These are phyloP conservation scores for Plebejus argus DNA, from an alignment of 2,888 invertebrate genomes.

Conservation along the genomic window DNA sequence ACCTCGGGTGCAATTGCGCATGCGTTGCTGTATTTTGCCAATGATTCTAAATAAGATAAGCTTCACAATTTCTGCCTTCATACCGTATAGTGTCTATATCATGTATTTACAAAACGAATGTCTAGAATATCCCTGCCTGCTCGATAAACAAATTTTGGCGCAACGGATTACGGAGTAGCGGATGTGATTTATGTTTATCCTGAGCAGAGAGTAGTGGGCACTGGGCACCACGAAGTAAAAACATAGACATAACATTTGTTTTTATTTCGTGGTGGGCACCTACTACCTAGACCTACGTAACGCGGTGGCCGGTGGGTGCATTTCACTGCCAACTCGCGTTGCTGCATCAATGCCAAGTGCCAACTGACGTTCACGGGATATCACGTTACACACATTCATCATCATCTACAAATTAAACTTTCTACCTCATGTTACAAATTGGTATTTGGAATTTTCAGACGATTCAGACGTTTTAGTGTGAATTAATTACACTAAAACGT, in stretches of 20 bases:
- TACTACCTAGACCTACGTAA: constrained; percentile 3
- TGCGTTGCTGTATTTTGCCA: background rate
- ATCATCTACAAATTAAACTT: background rate
- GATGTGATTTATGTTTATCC: too few relatives aligned
- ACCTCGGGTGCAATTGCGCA: background rate
- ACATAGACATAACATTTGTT: too few relatives aligned
- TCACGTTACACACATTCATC: constrained; percentile 4
- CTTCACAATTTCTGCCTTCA: background rate
- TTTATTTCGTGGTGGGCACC: too few relatives aligned
- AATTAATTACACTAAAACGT: too few relatives aligned
- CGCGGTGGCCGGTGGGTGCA: constrained; percentile 8
- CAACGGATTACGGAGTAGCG: too few relatives aligned
- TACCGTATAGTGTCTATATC: background rate
- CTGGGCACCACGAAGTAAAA: background rate
- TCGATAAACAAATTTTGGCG: too few relatives aligned
- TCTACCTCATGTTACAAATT: background rate
- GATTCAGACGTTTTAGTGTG: too few relatives aligned
- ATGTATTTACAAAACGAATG: too few relatives aligned
- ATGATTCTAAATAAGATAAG: background rate
- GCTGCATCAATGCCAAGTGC: constrained; percentile 12
- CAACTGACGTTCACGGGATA: constrained; percentile 6
- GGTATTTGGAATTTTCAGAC: too few relatives aligned
- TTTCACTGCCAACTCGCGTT: constrained; percentile 10
- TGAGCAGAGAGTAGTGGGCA: too few relatives aligned
- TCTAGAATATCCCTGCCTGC: too few relatives aligned